Evolutionary conservation across 2,888 invertebrate species (phyloP), one percentile per base, ranked within the genome.

Genomic region (Epinotia brunnichana): DNA sequence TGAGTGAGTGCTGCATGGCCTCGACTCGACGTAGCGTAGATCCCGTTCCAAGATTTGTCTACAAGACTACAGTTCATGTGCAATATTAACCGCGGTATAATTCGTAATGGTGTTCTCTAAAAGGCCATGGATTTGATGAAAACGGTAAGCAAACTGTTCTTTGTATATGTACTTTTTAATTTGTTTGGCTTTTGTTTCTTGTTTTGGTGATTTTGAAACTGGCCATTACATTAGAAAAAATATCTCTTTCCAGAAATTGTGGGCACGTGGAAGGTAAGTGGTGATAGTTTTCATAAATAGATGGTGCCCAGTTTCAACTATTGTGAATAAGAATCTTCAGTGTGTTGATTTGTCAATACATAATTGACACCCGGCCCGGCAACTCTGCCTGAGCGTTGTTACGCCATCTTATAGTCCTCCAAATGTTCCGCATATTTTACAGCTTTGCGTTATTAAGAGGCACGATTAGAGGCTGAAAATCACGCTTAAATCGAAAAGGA

Each of bases 121-220:
- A 88, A 92, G 93, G 94, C 93, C 91, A 94, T 94, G 94, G 94
- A 94, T 94, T 91, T 94, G 89, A 92, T 93, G 92, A 94, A 94
- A 93, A 92, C 94, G 94, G 94, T 94, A 92, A 94, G 91, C 79
- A 77, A 74, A 78, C 79, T 85, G 86, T 79, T 86, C 84, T 78
- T 83, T 81, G 82, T 83, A 83, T 78, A 83, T 85, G 83, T 83
- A 81, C 81, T 83, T 80, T 82, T 81, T 85, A 87, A 88, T 88
- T 87, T 90, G 92, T 93, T 93, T 93, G 91, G 92, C 92, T 92
- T 93, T 92, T 93, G 93, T 93, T 94, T 92, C 93, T 93, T 93
- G 93, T 93, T 94, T 92, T 94, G 93, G 91, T 93, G 90, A 92
- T 91, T 89, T 91, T 91, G 92, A 90, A 92, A 92, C 92, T 93